These are phyloP conservation scores for Corythucha ciliata DNA, from an alignment of 2,888 invertebrate species.

Conservation along the genomic window DNA sequence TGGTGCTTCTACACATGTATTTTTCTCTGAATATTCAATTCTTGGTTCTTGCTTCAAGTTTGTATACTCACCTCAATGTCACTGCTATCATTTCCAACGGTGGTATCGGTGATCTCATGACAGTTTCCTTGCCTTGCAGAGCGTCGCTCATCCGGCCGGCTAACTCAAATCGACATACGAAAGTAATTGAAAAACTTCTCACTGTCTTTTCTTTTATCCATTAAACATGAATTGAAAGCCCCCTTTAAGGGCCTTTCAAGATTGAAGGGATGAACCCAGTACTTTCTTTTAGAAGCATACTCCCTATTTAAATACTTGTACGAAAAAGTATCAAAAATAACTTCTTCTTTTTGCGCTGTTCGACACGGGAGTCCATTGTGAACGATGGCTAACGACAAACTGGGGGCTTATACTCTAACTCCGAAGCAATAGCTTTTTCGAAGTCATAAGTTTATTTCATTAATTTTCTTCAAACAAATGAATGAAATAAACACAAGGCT, in stretches of 20 bases:
- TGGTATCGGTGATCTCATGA: conserved; percentile 8
- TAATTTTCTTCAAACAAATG: too few species aligned
- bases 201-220: conserved; percentile 7
- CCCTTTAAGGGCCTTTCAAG: conserved; percentile 13
- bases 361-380: too few species aligned
- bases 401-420: too few species aligned
- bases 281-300: conserved; percentile 6
- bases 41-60: too few species aligned
- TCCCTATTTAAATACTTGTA: conserved; percentile 1
- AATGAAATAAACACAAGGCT: too few species aligned
- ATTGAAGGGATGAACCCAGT: conserved; percentile 15
- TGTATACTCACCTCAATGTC: conserved; percentile 17
- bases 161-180: conserved; percentile 17
- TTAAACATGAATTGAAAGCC: conserved; percentile 7
- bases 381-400: too few species aligned
- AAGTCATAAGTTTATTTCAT: too few species aligned
- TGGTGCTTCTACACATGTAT: conserved; percentile 13
- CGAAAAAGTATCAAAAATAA: conserved; percentile 1
- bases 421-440: too few species aligned
- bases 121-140: background rate
- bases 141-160: conserved; percentile 10
- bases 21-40: too few species aligned
- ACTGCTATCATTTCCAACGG: conserved; percentile 14
- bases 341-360: too few species aligned
- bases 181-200: conserved; percentile 21